These are phyloP conservation scores for Calyptommatus sinebrachiatus DNA, from an alignment of 2,113 vertebrate species.

Conservation along the genomic window DNA sequence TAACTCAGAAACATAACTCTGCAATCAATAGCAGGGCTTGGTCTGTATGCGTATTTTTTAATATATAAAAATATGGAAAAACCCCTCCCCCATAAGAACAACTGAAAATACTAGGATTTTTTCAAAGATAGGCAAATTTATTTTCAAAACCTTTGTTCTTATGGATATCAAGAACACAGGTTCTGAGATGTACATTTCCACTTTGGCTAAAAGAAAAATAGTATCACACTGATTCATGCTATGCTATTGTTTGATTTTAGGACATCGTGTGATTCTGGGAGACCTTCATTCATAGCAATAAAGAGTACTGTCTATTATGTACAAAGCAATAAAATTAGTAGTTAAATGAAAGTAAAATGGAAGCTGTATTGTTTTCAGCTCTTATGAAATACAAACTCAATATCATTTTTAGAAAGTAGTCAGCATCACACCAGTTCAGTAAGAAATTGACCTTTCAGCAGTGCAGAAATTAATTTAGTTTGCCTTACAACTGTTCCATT, in stretches of 20 bases:
- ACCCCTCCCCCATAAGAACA: conserved; percentile 2
- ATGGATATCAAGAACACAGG: not conserved
- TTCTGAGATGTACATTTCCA: not conserved
- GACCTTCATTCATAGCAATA: not conserved
- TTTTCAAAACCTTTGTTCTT: not conserved
- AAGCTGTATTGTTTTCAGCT: not conserved
- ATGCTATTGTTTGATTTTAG: not conserved
- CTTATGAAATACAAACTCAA: not conserved
- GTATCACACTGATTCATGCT: not conserved
- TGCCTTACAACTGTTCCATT: conserved; percentile 29
- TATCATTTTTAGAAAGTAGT: not conserved
- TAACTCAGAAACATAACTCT: not conserved
- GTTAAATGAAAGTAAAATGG: not conserved
- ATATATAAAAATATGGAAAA: not conserved
- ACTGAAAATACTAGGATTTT: fast-evolving
- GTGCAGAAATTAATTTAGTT: too few species aligned
- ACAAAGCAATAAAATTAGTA: not conserved
- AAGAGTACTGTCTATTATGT: not conserved
- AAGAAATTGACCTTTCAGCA: conserved; percentile 55
- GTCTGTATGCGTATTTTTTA: not conserved
- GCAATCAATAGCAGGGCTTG: not conserved
- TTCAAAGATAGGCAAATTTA: not conserved
- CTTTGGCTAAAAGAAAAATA: not conserved
- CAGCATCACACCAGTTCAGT: conserved; percentile 8
- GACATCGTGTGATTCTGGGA: not conserved